Evolutionary conservation across 2,888 invertebrate species (phyloP).

Genomic region (Cremastobaeus sp.): DNA sequence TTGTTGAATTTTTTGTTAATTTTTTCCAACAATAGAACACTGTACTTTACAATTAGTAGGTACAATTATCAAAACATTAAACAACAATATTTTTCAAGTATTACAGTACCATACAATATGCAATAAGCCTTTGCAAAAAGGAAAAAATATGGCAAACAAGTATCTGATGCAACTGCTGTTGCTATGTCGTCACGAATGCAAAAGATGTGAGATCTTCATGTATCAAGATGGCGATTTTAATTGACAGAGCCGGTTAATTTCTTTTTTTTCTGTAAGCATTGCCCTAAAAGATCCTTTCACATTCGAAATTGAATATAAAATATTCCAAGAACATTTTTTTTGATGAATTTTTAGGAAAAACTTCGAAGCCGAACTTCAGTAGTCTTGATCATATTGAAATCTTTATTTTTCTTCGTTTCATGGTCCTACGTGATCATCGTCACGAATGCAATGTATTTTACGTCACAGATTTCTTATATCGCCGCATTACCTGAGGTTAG

Average conservation of each 20-base stretch:
- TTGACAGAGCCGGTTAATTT: slow-evolving; percentile 10
- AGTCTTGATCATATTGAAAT: no score
- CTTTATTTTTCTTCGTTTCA: no score
- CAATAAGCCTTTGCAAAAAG: slow-evolving; percentile 30
- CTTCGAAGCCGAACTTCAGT: no score
- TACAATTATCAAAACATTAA: no score
- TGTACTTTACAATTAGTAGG: no score
- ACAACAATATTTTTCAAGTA: no score
- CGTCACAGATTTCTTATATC: no score
- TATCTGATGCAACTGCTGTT: slow-evolving; percentile 77
- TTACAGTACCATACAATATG: no score
- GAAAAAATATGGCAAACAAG: slow-evolving; percentile 61
- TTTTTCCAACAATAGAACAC: no score
- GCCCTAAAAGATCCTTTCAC: background rate
- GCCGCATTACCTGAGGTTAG: no score
- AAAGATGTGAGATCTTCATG: slow-evolving; percentile 63
- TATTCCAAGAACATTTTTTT: no score
- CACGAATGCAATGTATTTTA: slow-evolving; percentile 18
- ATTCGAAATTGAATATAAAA: no score
- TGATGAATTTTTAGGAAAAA: background rate
- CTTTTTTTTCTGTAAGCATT: background rate
- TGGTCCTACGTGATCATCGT: slow-evolving; percentile 25
- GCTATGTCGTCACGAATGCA: slow-evolving; percentile 71
- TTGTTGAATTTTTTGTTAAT: background rate
- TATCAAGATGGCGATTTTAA: slow-evolving; percentile 15